Conservation (phyloP, 2,888 invertebrate species). For the Fragum whitleyi region DNA sequence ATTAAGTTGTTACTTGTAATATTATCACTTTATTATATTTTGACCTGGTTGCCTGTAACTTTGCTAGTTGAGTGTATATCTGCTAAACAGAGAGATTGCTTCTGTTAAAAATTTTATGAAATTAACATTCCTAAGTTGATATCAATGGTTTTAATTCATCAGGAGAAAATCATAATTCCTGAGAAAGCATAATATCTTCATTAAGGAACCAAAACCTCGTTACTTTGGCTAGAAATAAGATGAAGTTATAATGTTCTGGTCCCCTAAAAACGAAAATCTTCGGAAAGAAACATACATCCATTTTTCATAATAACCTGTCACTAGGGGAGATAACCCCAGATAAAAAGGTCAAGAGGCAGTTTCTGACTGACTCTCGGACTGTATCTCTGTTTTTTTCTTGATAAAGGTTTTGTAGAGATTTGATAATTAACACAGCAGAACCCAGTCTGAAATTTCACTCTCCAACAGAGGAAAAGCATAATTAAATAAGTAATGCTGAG, state of each 20-base stretch:
- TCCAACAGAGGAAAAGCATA: slow-evolving; percentile 48
- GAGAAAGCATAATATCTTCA: background rate
- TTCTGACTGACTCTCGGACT: slow-evolving; percentile 36
- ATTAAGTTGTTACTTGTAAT: no score
- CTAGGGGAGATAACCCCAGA: slow-evolving; percentile 52
- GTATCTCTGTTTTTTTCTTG: slow-evolving; percentile 45
- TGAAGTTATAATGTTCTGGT: no score
- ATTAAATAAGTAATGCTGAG: slow-evolving; percentile 57
- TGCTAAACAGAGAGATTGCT: no score
- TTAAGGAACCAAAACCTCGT: no score
- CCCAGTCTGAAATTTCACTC: slow-evolving; percentile 37
- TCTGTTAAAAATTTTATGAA: background rate
- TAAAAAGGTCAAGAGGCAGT: slow-evolving; percentile 44
- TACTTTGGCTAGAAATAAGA: no score
- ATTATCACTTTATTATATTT: no score
- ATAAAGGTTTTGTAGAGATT: slow-evolving; percentile 49
- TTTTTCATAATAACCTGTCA: slow-evolving; percentile 57
- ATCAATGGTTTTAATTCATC: background rate
- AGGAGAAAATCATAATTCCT: background rate
- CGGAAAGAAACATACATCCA: slow-evolving; percentile 58
- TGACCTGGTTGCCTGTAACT: no score
- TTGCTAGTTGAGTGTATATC: no score
- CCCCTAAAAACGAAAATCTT: no score
- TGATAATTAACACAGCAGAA: slow-evolving; percentile 59
- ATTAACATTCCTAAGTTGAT: background rate